These are phyloP conservation scores for Tadarida brasiliensis DNA, from an alignment of 2,797 vertebrate species.

Conservation along the genomic window DNA sequence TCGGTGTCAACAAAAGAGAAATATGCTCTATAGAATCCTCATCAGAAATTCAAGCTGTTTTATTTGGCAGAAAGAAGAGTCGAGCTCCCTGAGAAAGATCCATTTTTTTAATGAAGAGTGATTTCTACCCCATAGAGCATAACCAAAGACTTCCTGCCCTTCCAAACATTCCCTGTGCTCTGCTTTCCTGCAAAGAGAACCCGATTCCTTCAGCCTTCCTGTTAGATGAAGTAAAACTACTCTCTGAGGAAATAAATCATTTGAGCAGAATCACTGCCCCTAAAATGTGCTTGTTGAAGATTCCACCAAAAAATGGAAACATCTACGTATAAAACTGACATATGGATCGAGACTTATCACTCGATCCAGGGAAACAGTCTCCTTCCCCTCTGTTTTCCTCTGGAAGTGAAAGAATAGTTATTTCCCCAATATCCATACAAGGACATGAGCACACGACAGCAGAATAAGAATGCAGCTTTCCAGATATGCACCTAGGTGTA, in stretches of 20 bases:
- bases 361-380: not conserved
- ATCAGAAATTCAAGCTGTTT: conserved; percentile 79
- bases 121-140: conserved; percentile 60
- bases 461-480: not conserved
- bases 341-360: not conserved
- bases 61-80: conserved; percentile 71
- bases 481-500: not conserved
- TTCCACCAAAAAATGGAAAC: not conserved
- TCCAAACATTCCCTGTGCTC: conserved; percentile 41
- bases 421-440: not conserved
- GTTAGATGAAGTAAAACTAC: conserved; percentile 20
- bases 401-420: not conserved
- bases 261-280: not conserved
- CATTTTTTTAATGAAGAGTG: conserved; percentile 59
- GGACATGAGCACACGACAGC: not conserved
- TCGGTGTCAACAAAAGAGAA: conserved; percentile 56
- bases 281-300: not conserved
- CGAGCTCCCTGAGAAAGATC: conserved; percentile 56
- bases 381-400: not conserved
- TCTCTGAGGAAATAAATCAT: conserved; percentile 49
- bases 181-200: conserved; percentile 23
- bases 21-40: conserved; percentile 46
- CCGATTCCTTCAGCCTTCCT: conserved; percentile 11
- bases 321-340: not conserved
- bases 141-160: not conserved